Evolutionary conservation across 2,113 vertebrate genomes (phyloP), one percentile per base, ranked within the genome.

Genomic region (Dicentrarchus labrax): DNA sequence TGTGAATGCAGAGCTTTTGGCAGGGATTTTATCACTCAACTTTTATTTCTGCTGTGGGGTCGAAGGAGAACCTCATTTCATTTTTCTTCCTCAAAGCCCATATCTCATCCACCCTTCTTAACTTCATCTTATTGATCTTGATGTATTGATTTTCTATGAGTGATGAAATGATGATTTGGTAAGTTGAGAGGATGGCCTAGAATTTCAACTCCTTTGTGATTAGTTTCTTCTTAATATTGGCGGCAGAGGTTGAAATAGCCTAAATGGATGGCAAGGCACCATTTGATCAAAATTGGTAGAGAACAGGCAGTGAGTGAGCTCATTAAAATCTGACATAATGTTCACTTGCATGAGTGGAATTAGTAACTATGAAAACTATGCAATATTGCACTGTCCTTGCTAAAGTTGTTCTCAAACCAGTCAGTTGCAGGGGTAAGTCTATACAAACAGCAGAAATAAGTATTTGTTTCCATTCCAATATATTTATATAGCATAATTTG

Each of bases 121-220:
- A 51, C 81, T 73, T 59, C 85, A 19, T 72, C 54, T 21, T 24
- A 91, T 84, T 70, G 77, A 88, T 90, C 56, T 59, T 17, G 54
- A 76, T 61, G 38, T 43, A 91, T 90, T 57, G 84, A 90, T 88
- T 88, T 81, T 24, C 62, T 70, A 51, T 65, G 81, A 83, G 43
- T 82, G 76, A 83, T 56, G 79, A 64, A 79, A 65, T 72, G 51
- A 77, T 50, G 59, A 66, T 77, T 72, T 36, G 36, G 61, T 65
- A 54, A 84, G 10, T 76, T 69, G 4, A 79, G 64, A 66, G 56
- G 66, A 61, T 67, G 76, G 53, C 76, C 78, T 76, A n/a, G 70
- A 84, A 81, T 79, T 70, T 51, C 54, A 17, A 59, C 30, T 61
- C 39, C 24, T 69, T 13, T 62, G 47, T 45, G 21, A 66, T 56